phyloP scores from a whole-genome alignment of 2,113 vertebrate species.

The Plecturocebus donacophilus region DNA sequence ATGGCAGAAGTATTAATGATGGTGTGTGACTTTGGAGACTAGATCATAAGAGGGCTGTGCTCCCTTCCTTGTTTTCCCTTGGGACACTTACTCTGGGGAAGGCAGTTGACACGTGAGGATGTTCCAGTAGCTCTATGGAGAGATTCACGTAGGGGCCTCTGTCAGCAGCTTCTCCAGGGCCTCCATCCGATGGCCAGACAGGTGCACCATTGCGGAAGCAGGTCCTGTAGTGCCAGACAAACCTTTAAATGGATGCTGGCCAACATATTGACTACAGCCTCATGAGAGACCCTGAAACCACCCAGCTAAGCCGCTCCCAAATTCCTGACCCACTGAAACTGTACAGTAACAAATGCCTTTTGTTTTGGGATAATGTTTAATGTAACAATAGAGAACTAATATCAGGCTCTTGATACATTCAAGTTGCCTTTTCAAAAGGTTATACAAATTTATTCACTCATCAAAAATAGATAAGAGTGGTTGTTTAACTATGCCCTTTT shows the following conservation, averaged over 20 bases:
- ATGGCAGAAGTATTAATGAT: background rate
- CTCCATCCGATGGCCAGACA: background rate
- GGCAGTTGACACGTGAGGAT: background rate
- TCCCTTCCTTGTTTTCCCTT: background rate
- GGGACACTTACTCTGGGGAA: background rate
- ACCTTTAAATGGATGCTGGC: background rate
- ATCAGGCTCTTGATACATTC: background rate
- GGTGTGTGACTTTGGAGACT: background rate
- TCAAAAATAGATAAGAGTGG: constrained; percentile 49
- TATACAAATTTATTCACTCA: constrained; percentile 33
- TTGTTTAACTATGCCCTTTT: constrained; percentile 30
- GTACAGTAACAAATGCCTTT: background rate
- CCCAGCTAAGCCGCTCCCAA: background rate
- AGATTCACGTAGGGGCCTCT: background rate
- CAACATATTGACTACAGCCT: background rate
- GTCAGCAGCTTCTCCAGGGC: background rate
- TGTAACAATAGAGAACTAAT: background rate
- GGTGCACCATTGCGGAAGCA: background rate
- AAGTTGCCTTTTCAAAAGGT: constrained; percentile 33
- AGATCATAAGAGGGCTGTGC: background rate
- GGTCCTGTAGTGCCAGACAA: background rate
- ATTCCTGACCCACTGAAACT: background rate
- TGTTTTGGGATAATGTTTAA: background rate
- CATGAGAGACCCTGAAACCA: background rate
- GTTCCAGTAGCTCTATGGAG: background rate